Conservation (phyloP, 2,797 vertebrate species). For the Vireo griseus region DNA sequence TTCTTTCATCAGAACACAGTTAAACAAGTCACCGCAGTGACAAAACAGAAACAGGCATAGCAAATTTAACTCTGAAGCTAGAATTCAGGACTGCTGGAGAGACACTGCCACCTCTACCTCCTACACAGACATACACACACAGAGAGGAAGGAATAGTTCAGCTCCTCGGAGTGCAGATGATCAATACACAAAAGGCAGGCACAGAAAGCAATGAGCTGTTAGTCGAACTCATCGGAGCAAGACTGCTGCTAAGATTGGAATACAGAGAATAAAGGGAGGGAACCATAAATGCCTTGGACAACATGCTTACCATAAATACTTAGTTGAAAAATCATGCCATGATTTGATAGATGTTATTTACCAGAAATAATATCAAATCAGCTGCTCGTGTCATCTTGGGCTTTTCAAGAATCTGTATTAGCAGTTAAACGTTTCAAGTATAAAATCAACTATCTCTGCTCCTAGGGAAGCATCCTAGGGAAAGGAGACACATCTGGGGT, state of each 20-base stretch:
- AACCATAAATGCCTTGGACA: neutral
- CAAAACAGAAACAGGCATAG: constrained; percentile 27
- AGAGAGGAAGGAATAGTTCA: neutral
- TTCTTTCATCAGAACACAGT: constrained; percentile 56
- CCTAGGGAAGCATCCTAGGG: neutral
- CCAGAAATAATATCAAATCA: neutral
- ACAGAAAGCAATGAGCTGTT: neutral
- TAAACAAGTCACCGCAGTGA: constrained; percentile 50
- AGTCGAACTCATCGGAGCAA: neutral
- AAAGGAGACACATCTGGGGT: neutral
- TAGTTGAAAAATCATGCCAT: neutral
- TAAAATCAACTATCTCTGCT: constrained; percentile 8
- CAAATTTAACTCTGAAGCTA: neutral
- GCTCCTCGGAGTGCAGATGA: neutral
- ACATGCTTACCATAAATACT: neutral
- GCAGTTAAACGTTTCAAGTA: neutral
- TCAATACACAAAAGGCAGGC: constrained; percentile 17
- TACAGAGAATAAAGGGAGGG: neutral
- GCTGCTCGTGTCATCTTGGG: neutral
- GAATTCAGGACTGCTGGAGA: constrained; percentile 12
- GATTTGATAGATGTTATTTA: neutral
- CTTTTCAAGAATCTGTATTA: constrained; percentile 1
- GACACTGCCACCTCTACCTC: constrained; percentile 6
- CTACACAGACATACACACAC: neutral
- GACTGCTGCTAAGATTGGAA: neutral